These are phyloP conservation scores for Syngnathus scovelli DNA, from an alignment of 2,113 vertebrate genomes.

Conservation along the genomic window DNA sequence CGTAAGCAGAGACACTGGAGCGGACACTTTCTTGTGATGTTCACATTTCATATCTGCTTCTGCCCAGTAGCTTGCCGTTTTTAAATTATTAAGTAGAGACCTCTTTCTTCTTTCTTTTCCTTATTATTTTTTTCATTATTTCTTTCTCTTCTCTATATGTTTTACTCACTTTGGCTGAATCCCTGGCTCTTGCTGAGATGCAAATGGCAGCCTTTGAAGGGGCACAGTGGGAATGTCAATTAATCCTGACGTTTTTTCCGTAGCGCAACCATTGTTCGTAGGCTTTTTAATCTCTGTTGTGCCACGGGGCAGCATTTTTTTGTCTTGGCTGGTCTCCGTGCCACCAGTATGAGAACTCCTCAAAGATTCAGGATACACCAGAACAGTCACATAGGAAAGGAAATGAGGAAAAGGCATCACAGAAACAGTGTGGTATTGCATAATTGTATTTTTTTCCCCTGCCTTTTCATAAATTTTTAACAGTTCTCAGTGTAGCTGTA, in stretches of 20 bases:
- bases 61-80: slow-evolving; percentile 62
- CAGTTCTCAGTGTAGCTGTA: slow-evolving; percentile 19
- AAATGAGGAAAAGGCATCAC: slow-evolving; percentile 38
- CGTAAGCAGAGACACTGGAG: slow-evolving; percentile 46
- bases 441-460: slow-evolving; percentile 25
- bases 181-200: slow-evolving; percentile 50
- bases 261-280: slow-evolving; percentile 37
- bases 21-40: slow-evolving; percentile 64
- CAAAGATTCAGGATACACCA: slow-evolving; percentile 43
- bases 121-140: slow-evolving; percentile 23
- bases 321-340: slow-evolving; percentile 35
- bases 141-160: slow-evolving; percentile 10
- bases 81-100: slow-evolving; percentile 64
- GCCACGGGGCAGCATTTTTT: slow-evolving; percentile 46
- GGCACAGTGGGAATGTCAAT: slow-evolving; percentile 53
- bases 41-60: slow-evolving; percentile 64
- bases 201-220: slow-evolving; percentile 64
- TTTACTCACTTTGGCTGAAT: slow-evolving; percentile 30
- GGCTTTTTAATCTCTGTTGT: slow-evolving; percentile 49
- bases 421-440: slow-evolving; percentile 26
- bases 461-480: slow-evolving; percentile 21
- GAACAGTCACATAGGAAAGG: slow-evolving; percentile 32
- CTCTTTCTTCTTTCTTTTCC: slow-evolving; percentile 48
- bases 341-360: slow-evolving; percentile 34
- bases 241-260: slow-evolving; percentile 52